Evolutionary conservation across 2,797 vertebrate genomes (phyloP), one percentile per base, ranked within the genome.

Genomic region (Microctenopoma steveboyesi): DNA sequence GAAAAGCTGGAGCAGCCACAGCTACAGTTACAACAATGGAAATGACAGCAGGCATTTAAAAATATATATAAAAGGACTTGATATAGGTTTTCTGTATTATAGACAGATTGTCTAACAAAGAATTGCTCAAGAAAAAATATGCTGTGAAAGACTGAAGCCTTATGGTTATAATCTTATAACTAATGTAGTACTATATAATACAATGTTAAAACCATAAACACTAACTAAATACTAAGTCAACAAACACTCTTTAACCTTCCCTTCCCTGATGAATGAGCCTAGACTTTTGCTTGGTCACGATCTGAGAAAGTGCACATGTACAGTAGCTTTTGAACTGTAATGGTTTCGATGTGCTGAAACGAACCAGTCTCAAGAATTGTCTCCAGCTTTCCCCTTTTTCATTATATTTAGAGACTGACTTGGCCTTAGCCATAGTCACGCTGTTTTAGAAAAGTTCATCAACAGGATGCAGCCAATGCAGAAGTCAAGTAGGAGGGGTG

Each of bases 401-500:
- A 42, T 69, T 46, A 72, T 69, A 53, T 74, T 79, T 53, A 56
- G 62, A 72, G 57, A 47, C 52, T 8, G 57, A 53, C 60, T 60
- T 5, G 77, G 69, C 69, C 33, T 37, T 51, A 72, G 72, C 89
- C 82, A 87, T 51, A 60, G 85, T 89, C 88, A 88, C 78, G 53
- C 64, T 85, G 81, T 72, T 74, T 71, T 49, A 76, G 70, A 56
- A 80, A 72, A 83, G 79, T 76, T 81, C 82, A 86, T 88, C 81
- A 82, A 87, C 88, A 89, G 88, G 89, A 92, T 84, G 85, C 74
- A 82, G 83, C 85, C 59, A 48, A 83, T 86, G 82, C 84, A 88
- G 89, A 91, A 89, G 83, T 86, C 22, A 69, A 75, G 58, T 79
- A 67, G 62, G 70, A 81, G 73, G 35, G 52, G 62, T 68, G 73